Evolutionary conservation across 2,888 invertebrate genomes (phyloP), one percentile per base, ranked within the genome.

Genomic region (Lordiphosa andalusiaca): DNA sequence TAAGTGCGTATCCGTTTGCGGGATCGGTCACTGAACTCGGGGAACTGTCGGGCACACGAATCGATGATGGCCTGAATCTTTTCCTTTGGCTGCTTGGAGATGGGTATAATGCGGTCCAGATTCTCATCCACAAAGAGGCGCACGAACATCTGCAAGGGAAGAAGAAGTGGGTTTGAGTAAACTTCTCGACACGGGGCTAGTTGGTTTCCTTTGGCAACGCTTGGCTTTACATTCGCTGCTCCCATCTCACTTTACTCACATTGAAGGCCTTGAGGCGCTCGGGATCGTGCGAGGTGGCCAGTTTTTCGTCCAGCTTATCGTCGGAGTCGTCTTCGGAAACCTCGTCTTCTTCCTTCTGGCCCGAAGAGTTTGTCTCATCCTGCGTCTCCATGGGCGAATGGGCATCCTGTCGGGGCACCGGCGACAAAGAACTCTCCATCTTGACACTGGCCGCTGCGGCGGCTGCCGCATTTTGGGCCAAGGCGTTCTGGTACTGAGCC

Each of bases 61-160:
- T 98, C 98, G 69, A 98, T 96, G 88, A 98, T 98, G 16, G 98
- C 98, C 88, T 98, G 98, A 74, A 98, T 97, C 91, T 98, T 98
- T 89, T 98, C 98, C 89, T 98, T 98, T 6, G 98, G 98, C 90
- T 98, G 98, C 88, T 98, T 97, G 51, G 98, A 98, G 86, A 98
- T 98, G 57, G 98, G 98, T 57, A 98, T 97, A 92, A 97, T 97
- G 87, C 98, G 93, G 89, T 98, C 98, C 78, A 98, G 91, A 88
- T 98, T 98, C 90, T 98, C 98, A 89, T 98, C 98, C 64, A 98
- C 98, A 90, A 98, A 98, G 62, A 98, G 92, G 39, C 98, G 93
- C 65, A 98, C 98, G 90, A 98, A 98, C 98, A 98, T 98, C 98
- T 98, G 91, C 48, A 91, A 76, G 64, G 41, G 49, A 53, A 49